Evolutionary conservation across 2,888 invertebrate genomes (phyloP).

Genomic region (Drosophila koepferae): DNA sequence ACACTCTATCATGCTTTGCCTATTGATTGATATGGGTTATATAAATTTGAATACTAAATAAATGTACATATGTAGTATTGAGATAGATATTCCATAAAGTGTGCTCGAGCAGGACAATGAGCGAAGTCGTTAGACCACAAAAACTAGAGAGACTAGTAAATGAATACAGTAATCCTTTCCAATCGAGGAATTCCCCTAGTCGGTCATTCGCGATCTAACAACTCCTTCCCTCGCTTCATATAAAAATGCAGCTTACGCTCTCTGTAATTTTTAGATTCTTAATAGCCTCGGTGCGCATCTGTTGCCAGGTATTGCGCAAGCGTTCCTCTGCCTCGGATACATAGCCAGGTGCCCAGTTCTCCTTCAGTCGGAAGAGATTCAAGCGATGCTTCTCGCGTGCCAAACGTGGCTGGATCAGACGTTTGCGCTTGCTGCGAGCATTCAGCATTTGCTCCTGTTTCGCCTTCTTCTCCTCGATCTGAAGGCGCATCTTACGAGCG

Average conservation of each 20-base stretch:
- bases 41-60: too few species aligned
- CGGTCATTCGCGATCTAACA: background rate
- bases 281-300: constrained; percentile 75
- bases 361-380: constrained; percentile 61
- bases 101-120: too few species aligned
- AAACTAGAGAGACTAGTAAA: too few species aligned
- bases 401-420: constrained; percentile 86
- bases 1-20: too few species aligned
- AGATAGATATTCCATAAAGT: too few species aligned
- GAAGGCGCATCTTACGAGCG: constrained; percentile 89
- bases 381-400: constrained; percentile 72
- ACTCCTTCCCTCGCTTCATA: background rate
- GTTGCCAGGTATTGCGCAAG: constrained; percentile 85
- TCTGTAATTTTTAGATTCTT: constrained; percentile 75
- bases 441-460: constrained; percentile 72
- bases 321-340: constrained; percentile 88
- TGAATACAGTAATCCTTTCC: background rate
- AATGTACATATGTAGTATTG: too few species aligned
- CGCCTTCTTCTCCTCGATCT: constrained; percentile 84
- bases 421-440: constrained; percentile 51
- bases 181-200: background rate
- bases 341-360: constrained; percentile 81
- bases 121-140: too few species aligned
- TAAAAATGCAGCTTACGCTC: constrained; percentile 59
- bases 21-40: too few species aligned